Evolutionary conservation across 2,888 invertebrate genomes (phyloP).

Genomic region (Bibio marci): DNA sequence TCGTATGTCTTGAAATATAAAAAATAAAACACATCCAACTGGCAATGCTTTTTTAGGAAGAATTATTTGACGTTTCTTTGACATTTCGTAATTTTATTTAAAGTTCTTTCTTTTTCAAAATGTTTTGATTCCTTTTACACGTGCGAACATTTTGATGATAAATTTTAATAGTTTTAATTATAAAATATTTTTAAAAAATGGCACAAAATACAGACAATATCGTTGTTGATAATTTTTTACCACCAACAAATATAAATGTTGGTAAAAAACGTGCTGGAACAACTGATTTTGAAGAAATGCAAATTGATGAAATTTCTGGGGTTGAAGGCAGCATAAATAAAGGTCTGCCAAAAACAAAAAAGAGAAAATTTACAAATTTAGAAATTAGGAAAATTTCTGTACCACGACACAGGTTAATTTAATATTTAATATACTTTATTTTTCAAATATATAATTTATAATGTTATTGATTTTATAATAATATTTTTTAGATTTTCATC

Average conservation of each 20-base stretch:
- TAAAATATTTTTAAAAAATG: too few species aligned
- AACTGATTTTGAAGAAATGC: slow-evolving; percentile 34
- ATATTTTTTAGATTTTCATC: slow-evolving; percentile 57
- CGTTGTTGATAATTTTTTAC: slow-evolving; percentile 2
- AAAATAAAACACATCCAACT: too few species aligned
- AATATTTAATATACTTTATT: background rate
- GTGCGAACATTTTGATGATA: too few species aligned
- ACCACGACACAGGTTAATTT: slow-evolving; percentile 60
- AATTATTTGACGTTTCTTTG: too few species aligned
- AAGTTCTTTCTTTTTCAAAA: too few species aligned
- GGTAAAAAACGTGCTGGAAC: background rate
- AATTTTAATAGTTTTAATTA: too few species aligned
- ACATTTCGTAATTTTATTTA: too few species aligned
- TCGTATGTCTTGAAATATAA: too few species aligned
- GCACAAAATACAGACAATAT: background rate
- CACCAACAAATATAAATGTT: background rate
- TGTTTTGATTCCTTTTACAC: too few species aligned
- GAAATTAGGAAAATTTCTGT: slow-evolving; percentile 65
- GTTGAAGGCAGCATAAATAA: slow-evolving; percentile 32
- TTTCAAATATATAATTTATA: background rate
- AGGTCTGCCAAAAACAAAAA: slow-evolving; percentile 25
- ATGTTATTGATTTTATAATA: background rate
- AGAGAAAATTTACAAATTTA: slow-evolving; percentile 32
- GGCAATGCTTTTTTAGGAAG: too few species aligned
- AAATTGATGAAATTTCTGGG: slow-evolving; percentile 47